Base-by-base conservation (phyloP, 2,888 invertebrate genomes). In the Caenorhabditis plicata region DNA sequence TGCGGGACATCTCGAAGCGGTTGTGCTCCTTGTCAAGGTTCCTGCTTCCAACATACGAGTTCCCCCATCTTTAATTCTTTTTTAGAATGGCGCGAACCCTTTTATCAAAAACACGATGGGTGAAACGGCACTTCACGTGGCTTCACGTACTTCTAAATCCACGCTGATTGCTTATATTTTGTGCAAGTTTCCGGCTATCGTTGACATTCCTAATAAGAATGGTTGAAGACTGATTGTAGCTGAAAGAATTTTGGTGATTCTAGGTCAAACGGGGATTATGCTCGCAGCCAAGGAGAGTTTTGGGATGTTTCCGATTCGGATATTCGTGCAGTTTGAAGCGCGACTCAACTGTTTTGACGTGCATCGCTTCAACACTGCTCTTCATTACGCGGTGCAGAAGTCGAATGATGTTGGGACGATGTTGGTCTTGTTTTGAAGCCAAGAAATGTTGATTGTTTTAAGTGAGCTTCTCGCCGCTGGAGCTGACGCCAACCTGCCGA, bases 41-140 rank as follows among this genome's bases (percentile, higher is more conserved):
- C 8, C 11, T 29, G 29, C 7, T 29, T 29, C 11, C 11, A 9
- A 7, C 8, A 7, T 29, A 9, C 29, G 29, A 7, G 29, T 29
- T 11, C 8, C 11, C 29, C 22, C 20, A 36, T 15, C 11, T 4
- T 4, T 36, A 9, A 32, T 15, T 31, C 3, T 22, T 29, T 39
- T 43, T 36, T 29, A 61, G 54, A 39, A 48, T 27, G 61, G 61
- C 13, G 61, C 61, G 4, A 31, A 47, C 29, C 22, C 47, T 2
- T 27, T 45, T 17, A 32, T 55, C 11, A 35, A 26, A 11, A 61
- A 55, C 27, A 2, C 25, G 3, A 50, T 54, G 15, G 60, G 62
- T 3, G 64, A 64, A 29, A 58, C 64, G 13, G 47, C 68, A 9
- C 49, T 68, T 0, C 68, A 64, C 32, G 41, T 64, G 9, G 68